Evolutionary conservation across 2,888 invertebrate species (phyloP).

Genomic region (Mantis religiosa): DNA sequence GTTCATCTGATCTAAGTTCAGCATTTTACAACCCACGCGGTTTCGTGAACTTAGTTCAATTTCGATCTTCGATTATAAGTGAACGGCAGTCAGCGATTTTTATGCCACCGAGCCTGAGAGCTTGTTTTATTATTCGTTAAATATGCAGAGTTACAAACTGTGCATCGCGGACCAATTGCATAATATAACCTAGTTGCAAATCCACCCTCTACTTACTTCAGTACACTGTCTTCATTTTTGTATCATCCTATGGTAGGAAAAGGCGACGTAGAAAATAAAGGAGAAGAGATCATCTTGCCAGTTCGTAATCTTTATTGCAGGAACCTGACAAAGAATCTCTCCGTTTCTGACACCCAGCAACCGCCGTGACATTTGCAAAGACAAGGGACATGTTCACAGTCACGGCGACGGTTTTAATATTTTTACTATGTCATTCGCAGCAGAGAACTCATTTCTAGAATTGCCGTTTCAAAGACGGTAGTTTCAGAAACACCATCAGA

Average conservation of each 20-base stretch:
- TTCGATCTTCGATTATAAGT: too few relatives aligned
- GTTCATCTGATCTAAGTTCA: too few relatives aligned
- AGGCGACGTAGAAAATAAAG: neutral
- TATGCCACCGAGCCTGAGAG: too few relatives aligned
- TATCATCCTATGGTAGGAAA: neutral
- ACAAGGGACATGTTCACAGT: neutral
- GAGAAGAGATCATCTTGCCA: neutral
- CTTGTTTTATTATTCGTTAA: too few relatives aligned
- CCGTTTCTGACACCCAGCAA: neutral
- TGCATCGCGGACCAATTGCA: too few relatives aligned
- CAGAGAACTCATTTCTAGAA: neutral
- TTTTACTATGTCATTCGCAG: neutral
- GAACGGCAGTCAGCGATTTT: too few relatives aligned
- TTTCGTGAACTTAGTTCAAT: too few relatives aligned
- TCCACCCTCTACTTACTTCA: too few relatives aligned
- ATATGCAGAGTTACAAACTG: too few relatives aligned
- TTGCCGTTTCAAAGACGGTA: neutral
- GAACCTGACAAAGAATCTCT: neutral
- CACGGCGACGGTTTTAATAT: neutral
- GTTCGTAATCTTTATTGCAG: neutral
- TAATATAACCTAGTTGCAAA: too few relatives aligned
- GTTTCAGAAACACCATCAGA: neutral
- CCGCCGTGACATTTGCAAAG: neutral
- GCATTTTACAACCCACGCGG: too few relatives aligned
- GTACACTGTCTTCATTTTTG: neutral